These are phyloP conservation scores for Amphiura filiformis DNA, from an alignment of 35 echinoderm and acorn worm genomes.

Conservation along the genomic window DNA sequence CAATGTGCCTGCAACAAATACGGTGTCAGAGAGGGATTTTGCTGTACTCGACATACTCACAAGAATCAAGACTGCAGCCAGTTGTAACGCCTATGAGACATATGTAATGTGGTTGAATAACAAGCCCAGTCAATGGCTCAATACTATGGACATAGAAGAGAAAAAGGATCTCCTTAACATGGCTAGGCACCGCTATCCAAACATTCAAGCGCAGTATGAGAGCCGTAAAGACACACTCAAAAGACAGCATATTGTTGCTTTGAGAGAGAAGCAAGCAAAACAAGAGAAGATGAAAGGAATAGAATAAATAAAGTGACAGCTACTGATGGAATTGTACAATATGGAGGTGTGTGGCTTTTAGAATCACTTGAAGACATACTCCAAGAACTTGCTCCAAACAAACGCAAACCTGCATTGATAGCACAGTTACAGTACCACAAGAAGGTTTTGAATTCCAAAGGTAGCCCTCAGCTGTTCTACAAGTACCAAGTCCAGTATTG, in stretches of 20 bases:
- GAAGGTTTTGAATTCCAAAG: too few species aligned
- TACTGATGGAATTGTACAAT: background rate
- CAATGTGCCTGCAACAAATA: constrained; percentile 38
- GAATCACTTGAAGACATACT: constrained; percentile 10
- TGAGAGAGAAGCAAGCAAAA: constrained; percentile 12
- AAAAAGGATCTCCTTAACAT: background rate
- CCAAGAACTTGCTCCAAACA: background rate
- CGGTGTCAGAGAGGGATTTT: constrained; percentile 26
- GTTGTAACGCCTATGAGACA: background rate
- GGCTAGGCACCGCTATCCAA: background rate
- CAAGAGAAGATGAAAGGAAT: too few species aligned
- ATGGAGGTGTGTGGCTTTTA: constrained; percentile 19
- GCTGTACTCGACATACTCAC: background rate
- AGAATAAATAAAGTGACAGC: too few species aligned
- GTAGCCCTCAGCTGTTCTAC: too few species aligned
- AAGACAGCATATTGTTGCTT: background rate
- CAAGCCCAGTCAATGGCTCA: constrained; percentile 14
- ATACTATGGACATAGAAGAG: constrained; percentile 1
- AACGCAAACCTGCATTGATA: background rate
- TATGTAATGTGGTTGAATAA: constrained; percentile 30
- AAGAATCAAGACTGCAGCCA: constrained; percentile 28
- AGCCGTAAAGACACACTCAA: constrained; percentile 14
- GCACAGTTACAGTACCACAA: too few species aligned
- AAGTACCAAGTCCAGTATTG: too few species aligned
- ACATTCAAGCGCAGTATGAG: background rate